These are phyloP conservation scores for Amazona finschi DNA, from an alignment of 2,797 vertebrate genomes.

Conservation along the genomic window DNA sequence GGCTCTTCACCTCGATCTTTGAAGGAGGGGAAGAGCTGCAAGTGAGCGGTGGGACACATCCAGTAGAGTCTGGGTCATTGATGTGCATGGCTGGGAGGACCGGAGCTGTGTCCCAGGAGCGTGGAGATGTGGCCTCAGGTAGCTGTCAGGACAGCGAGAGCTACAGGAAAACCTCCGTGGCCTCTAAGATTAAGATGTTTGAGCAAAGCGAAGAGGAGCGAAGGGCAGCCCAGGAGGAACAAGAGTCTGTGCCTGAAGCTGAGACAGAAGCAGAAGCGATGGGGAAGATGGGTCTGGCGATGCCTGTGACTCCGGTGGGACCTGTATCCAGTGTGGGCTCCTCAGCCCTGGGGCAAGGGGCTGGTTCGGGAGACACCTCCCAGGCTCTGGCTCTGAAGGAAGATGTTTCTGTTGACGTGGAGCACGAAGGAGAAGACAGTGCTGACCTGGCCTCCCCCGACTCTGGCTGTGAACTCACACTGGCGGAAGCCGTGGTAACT, in stretches of 20 bases:
- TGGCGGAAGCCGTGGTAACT: slow-evolving; percentile 79
- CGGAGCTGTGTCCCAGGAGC: background rate
- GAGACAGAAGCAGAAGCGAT: background rate
- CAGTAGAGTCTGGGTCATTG: background rate
- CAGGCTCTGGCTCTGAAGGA: slow-evolving; percentile 22
- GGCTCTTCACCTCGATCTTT: background rate
- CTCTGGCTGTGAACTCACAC: slow-evolving; percentile 78
- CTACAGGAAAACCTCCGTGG: slow-evolving; percentile 65
- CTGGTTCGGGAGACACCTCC: background rate
- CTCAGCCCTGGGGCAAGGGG: background rate
- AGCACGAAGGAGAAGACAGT: slow-evolving; percentile 36
- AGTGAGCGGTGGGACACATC: background rate
- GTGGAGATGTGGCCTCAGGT: background rate
- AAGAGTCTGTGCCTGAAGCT: background rate
- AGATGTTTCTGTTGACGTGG: background rate
- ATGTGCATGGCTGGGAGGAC: background rate
- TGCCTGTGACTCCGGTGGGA: background rate
- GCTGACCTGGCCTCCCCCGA: slow-evolving; percentile 69
- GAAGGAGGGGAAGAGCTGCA: background rate
- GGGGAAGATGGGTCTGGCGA: background rate
- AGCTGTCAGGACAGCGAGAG: slow-evolving; percentile 18
- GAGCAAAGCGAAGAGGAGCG: slow-evolving; percentile 31
- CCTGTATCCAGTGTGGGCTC: background rate
- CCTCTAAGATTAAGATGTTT: slow-evolving; percentile 78
- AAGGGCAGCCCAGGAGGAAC: background rate